Evolutionary conservation across 2,797 vertebrate species (phyloP), one percentile per base, ranked within the genome.

Genomic region (Tiaroga cobitis): DNA sequence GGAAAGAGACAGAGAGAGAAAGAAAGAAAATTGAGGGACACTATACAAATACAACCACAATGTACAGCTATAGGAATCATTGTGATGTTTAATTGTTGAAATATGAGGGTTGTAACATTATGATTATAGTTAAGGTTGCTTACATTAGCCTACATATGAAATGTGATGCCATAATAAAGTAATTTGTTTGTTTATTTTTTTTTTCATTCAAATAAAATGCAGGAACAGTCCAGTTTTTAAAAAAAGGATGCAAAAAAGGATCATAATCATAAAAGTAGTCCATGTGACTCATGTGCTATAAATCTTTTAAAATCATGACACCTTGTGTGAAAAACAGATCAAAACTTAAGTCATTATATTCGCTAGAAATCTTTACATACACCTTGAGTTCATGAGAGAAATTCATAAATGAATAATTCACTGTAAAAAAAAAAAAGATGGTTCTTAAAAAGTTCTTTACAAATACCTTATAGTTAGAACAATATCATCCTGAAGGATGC

Each of bases 1-100:
- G 65, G 51, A 80, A 82, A 82, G 63, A 81, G 59, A 77, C 46
- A 72, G 74, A 79, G 69, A 49, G 76, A 68, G 34, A 83, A n/a
- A 68, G 84, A 78, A 73, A 51, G 70, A 19, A 79, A 49, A 79
- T 67, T 56, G 43, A 79, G 67, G 68, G n/a, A 80, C n/a, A 68
- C 56, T 70, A 84, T 61, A 84, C 74, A 84, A 78, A 84, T 82
- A 74, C 43, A 49, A 56, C 2, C 81, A 26, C 39, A 29, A 63
- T 75, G 82, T 80, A 68, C 24, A 34, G 73, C 43, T 32, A 67
- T 3, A 29, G 43, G 24, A 76, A 29, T 41, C 21, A 11, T 24
- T 77, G 46, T 18, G n/a, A 76, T 54, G 18, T 39, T 67, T 56
- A 82, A 74, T 74, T 74, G 26, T 32, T 39, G 21, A 83, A 74